Base-by-base conservation (phyloP, 1,140 invertebrate species). In the Drosophila triauraria region DNA sequence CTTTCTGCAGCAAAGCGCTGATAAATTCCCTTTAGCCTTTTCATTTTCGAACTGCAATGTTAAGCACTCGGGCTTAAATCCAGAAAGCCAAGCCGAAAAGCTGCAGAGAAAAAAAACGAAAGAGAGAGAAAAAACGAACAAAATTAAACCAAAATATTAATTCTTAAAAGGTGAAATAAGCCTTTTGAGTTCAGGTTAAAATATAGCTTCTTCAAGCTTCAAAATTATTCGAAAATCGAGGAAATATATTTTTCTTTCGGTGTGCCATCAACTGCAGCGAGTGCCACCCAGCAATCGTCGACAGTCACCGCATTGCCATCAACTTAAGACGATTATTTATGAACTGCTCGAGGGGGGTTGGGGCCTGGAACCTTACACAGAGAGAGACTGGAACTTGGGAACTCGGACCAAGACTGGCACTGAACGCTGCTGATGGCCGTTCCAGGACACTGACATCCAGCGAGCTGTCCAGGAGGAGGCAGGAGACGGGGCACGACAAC, bases 301-400 rank as follows among this genome's bases (percentile, higher is more conserved):
- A 77, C 82, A 80, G 82, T 69, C 76, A 63, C 76, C 83, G 76
- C 83, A 78, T 77, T 77, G 74, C 74, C 74, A 87, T 91, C 82
- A 88, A 91, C 87, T 91, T 91, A 91, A 91, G 88, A 88, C 88
- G 88, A 91, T 91, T 91, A 91, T 91, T 91, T 91, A 91, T 91
- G 88, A 91, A 91, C 88, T 91, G 81, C 60, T 72, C 71, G 44
- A 54, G 64, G 61, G 46, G 67, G 64, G 40, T 67, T 63, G 46
- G 54, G 58, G 40, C 20, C 27, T 7, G 60, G 43, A 27, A n/a
- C 48, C 20, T 10, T n/a, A 12, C 50, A 7, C 15, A 13, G 13
- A 38, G 13, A 38, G 35, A 48, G 35, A 47, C 43, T 40, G 63
- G n/a, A 50, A 68, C 63, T 44, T 50, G 59, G 46, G 27, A 70